Base-by-base conservation (phyloP, 2,888 invertebrate species). In the Homarus gammarus region DNA sequence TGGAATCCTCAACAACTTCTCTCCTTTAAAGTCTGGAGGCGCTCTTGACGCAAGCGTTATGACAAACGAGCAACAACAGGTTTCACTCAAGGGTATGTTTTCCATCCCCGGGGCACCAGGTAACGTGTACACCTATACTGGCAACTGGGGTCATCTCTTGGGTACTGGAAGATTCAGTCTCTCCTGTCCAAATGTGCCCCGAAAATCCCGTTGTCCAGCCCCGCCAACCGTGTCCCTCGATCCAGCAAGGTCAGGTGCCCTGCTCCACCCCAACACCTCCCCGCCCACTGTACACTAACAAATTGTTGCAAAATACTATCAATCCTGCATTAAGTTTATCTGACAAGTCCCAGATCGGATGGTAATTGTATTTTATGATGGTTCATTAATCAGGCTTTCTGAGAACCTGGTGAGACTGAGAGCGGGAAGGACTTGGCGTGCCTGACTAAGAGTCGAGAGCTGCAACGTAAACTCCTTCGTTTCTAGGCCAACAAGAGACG, bases 401-500 rank as follows among this genome's bases (percentile, higher is more conserved):
- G 27, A 36, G n/a, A 10, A 33, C 61, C 27, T 31, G 49, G n/a
- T 10, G 10, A 49, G 6, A 49, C 49, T 6, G 10, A n/a, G 33
- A 38, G 40, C 8, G 40, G 38, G 5, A 38, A 70, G 18, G 70
- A n/a, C 12, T 5, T n/a, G 10, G 68, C 18, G 18, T 56, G 31
- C 27, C 64, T 22, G 64, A 38, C 44, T 40, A 49, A 22, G 44
- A 31, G 44, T 51, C 44, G 72, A n/a, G 44, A 75, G n/a, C 31
- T 40, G 33, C 40, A 31, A 70, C 31, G n/a, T 44, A 33, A 82
- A 44, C 68, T 68, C 44, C 31, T 22, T 38, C 27, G 44, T 68
- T 70, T 68, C 70, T 82, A 70, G 82, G 64, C 44, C 82, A 70
- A 40, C 40, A 82, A 82, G 49, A 82, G 33, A 68, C 70, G 44